Evolutionary conservation across 2,113 vertebrate species (phyloP).

Genomic region (Eudorcas thomsonii): DNA sequence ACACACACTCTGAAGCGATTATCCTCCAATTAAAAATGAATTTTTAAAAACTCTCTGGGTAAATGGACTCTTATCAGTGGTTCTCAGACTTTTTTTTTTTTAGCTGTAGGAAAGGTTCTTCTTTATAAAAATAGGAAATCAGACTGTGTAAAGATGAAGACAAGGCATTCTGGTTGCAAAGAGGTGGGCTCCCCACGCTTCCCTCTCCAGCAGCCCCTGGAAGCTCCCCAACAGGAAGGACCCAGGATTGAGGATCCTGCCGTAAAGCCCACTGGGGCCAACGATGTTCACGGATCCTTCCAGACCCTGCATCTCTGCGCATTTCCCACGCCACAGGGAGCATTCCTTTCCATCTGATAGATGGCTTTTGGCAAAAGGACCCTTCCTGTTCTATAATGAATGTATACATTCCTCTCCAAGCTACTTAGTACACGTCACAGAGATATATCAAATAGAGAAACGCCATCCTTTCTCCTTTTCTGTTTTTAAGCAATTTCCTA

Average conservation of each 20-base stretch:
- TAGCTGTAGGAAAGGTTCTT: not conserved
- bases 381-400: not conserved
- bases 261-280: not conserved
- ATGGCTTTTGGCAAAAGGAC: not conserved
- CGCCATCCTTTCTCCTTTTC: not conserved
- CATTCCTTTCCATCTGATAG: not conserved
- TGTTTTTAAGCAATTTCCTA: conserved; percentile 29
- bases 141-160: not conserved
- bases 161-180: not conserved
- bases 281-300: not conserved
- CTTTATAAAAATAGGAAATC: not conserved
- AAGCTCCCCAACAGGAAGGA: not conserved
- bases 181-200: not conserved
- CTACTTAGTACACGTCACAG: conserved; percentile 2
- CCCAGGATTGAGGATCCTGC: not conserved
- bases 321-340: not conserved
- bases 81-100: not conserved
- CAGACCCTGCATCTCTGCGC: not conserved
- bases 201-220: not conserved
- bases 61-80: not conserved
- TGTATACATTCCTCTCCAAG: not conserved
- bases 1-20: not conserved
- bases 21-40: not conserved
- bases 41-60: not conserved
- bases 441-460: not conserved